Base-by-base conservation (phyloP, 2,113 vertebrate genomes). In the Mixornis gularis region DNA sequence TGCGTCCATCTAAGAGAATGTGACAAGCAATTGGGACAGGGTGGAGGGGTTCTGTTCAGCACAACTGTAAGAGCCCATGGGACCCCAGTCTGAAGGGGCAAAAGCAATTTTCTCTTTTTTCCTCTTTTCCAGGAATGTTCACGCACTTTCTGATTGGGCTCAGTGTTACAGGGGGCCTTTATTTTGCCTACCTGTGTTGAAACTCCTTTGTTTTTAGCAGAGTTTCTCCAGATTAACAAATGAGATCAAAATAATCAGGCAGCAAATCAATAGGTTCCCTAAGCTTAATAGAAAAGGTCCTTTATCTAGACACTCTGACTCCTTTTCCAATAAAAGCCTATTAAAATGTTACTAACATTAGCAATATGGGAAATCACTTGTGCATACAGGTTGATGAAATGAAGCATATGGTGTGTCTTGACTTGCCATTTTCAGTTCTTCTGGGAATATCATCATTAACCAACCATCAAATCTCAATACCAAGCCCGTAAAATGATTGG, bases 281-380 rank as follows among this genome's bases (percentile, higher is more conserved):
- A 63, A 95, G 82, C 87, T 91, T 94, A 89, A 80, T 64, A 65
- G 86, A 44, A 92, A 89, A 83, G 21, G 41, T 79, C 51, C 53
- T 87, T 95, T 90, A 80, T 89, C 85, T 76, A 79, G 71, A 66
- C 59, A 73, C 17, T 85, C 87, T 87, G 93, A 93, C 58, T 95
- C 85, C 46, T 92, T 95, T 93, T 92, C 87, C 90, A 94, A 82
- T 92, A 87, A 86, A 92, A 95, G 73, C 65, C 92, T 84, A 92
- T 95, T 96, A 85, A 96, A 96, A 93, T 82, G 80, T 91, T 73
- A 87, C 84, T 51, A 87, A 72, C 90, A 89, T 94, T 83, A 95
- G 78, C 78, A 74, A 65, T 43, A 56, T 40, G 79, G 90, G 46
- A 95, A 95, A 96, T 68, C 44, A 63, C 41, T 95, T 87, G 89